Base-by-base conservation (phyloP, 2,888 invertebrate genomes). In the Parascotia fuliginaria region DNA sequence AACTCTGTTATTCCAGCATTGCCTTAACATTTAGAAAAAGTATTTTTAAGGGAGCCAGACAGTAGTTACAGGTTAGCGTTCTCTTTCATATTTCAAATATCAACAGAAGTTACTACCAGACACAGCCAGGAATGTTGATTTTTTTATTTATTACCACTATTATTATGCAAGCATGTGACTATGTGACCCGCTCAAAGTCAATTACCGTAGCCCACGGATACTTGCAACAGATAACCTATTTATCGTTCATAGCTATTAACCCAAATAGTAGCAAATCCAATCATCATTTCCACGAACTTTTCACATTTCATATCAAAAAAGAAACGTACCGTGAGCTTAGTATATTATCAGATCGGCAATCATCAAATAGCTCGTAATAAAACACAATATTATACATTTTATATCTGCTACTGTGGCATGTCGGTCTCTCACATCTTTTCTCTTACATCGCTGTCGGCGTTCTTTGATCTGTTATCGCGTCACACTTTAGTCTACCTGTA, bases 401-500 rank as follows among this genome's bases (percentile, higher is more conserved):
- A 75, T 66, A 75, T 66, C 70, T 61, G 86, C 85, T 86, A 86
- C 85, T 73, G 85, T 84, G 69, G 70, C 75, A 66, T 67, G 83
- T 73, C 85, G 84, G 84, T 72, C 55, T 70, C 75, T 84, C 67
- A 76, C 80, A 84, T 82, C 73, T 76, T 39, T 58, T 60, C 73
- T 83, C 81, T n/a, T n/a, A n/a, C n/a, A 79, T 81, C 70, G 49
- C 9, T 24, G 70, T 56, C 85, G 85, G 85, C 55, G 22, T 60
- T 61, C 78, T 83, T 85, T 86, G 81, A 86, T 80, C 75, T 64
- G 65, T 68, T 85, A 85, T 85, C 84, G 70, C 70, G 77, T 83
- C 81, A 77, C 78, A 77, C 74, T 75, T 85, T 68, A 62, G 80
- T 81, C 83, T 84, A 85, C 81, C 83, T 83, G 82, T 81, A 81